Evolutionary conservation across 1,140 invertebrate species (phyloP), one percentile per base, ranked within the genome.

Genomic region (Zaprionus taronus): DNA sequence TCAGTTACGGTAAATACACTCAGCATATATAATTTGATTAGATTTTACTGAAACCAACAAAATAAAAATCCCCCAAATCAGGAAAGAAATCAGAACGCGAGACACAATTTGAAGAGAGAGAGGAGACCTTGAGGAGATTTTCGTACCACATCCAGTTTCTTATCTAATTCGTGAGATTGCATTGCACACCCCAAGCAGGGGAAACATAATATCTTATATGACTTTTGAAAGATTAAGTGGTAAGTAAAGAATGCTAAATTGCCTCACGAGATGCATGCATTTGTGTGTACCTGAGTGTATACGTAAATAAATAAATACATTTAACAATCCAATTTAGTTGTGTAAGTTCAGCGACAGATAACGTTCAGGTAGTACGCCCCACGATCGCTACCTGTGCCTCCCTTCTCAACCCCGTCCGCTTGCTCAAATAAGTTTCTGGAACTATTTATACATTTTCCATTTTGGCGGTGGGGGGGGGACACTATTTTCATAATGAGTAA

Each of bases 151-250:
- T 67, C 47, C 22, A 63, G 66, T 79, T 71, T 63, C 65, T 65
- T 69, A 80, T 78, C 60, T 76, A 79, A 83, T 91, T 92, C 81
- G 80, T 76, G 86, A 92, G 83, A 79, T 92, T 79, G 72, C 72
- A 78, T 82, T 91, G 83, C 87, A 75, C 89, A 91, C 83, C 89
- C 91, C 83, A 92, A 83, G 91, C 77, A 91, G 89, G 83, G 89
- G 83, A 92, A 83, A 85, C 78, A 85, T 77, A 91, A 89, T 86
- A 83, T 92, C 91, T 92, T 92, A 92, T 92, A 92, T 92, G 91
- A 92, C 91, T 92, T 92, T 92, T 92, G 91, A 92, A 92, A 92
- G 91, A 92, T 87, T 90, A 79, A 80, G 70, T 87, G 91, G 91
- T 92, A 80, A 92, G 91, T 92, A 75, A 31, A 38, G 9, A 67